Base-by-base conservation (phyloP, 1,140 invertebrate genomes). In the Centruroides vittatus region DNA sequence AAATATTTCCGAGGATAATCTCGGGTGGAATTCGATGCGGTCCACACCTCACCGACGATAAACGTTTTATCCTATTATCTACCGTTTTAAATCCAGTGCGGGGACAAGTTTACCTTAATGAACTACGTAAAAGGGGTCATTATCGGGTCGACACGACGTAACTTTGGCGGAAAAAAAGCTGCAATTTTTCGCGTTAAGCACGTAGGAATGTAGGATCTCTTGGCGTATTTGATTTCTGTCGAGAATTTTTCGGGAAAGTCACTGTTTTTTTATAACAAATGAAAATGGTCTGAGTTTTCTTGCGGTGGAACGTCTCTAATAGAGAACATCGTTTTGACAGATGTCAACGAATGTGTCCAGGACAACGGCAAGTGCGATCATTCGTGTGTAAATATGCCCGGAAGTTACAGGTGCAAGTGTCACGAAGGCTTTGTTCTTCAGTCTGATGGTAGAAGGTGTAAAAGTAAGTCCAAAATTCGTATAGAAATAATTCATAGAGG, bases 331-430 rank as follows among this genome's bases (percentile, higher is more conserved):
- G 41, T 51, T 55, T 54, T 51, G 50, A 8, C 50, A 67, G 66
- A 67, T 61, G 46, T 68, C 49, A 74, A 78, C 65, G 76, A 78
- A 64, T 78, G 76, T 67, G 62, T 65, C 11, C 55, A 60, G 48
- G 66, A 69, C 7, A 66, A 63, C 5, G 67, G 72, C 49, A 67
- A 70, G 54, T 92, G 88, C 68, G 76, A 79, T n/a, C 86, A 90
- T 70, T 76, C 78, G 3, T 92, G 89, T 67, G 79, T 81, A 53
- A 91, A 92, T 72, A 76, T 81, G 5, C 76, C 74, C 3, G 87
- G 88, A 11, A 84, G 84, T 3, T 89, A 87, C 68, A 75, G 81
- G 0, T 91, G 88, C 67, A 74, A 79, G 47, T 92, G 89, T 46
- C 48, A n/a, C 10, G 57, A 36, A 5, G 65, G 64, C 23, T 64